These are phyloP conservation scores for Microcebus griseorufus DNA, from an alignment of 2,113 vertebrate species.

Conservation along the genomic window DNA sequence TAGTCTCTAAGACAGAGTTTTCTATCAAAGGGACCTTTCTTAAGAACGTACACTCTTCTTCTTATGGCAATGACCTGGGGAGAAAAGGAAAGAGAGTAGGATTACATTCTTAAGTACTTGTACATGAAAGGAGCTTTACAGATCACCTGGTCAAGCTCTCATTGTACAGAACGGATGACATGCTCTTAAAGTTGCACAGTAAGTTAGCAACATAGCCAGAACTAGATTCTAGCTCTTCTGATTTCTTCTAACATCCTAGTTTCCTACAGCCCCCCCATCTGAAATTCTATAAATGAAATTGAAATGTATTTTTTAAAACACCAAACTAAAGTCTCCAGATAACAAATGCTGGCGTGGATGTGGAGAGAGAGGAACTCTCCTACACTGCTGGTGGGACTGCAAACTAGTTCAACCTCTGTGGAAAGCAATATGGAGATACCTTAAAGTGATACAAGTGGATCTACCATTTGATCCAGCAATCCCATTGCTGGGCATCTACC, in stretches of 20 bases:
- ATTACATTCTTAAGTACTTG: neutral
- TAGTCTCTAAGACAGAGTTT: neutral
- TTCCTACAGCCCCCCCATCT: neutral
- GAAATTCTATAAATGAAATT: constrained; percentile 51
- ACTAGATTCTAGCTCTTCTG: neutral
- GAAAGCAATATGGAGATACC: too few species aligned
- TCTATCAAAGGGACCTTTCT: neutral
- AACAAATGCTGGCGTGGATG: too few species aligned
- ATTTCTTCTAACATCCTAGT: neutral
- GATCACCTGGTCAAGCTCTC: neutral
- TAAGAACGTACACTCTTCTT: neutral
- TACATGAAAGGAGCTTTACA: neutral
- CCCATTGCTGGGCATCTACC: too few species aligned
- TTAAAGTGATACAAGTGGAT: too few species aligned
- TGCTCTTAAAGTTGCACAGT: neutral
- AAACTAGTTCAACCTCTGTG: too few species aligned
- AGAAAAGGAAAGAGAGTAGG: neutral
- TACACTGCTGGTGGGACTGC: too few species aligned
- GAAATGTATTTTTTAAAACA: neutral
- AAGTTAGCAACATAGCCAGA: neutral
- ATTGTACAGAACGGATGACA: neutral
- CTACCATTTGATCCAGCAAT: too few species aligned
- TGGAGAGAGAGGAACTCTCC: too few species aligned
- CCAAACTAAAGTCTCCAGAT: neutral
- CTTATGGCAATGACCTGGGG: neutral